A percentile compares a stretch with the other conserved stretches of the same genome.
These are phyloP conservation scores for Polylopha cassiicola DNA, from an alignment of 2,888 invertebrate species.

Conservation along the genomic window DNA sequence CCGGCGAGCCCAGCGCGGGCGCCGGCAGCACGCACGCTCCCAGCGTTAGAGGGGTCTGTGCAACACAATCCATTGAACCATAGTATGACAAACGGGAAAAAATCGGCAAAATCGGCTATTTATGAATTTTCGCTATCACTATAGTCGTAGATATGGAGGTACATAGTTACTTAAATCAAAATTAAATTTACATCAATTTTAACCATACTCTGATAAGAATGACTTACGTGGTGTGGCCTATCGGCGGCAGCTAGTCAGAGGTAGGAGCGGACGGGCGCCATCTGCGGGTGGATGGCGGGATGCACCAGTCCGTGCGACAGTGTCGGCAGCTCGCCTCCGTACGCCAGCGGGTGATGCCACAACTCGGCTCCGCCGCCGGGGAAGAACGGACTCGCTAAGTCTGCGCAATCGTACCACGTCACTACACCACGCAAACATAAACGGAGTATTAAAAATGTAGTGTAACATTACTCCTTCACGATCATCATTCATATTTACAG, in stretches of 20 bases:
- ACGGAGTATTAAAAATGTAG: constrained; percentile 14
- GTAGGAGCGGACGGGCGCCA: constrained; percentile 96
- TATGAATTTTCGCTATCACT: no score
- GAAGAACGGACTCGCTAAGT: constrained; percentile 97
- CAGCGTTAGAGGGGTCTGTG: constrained; percentile 72
- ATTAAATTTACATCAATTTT: neutral
- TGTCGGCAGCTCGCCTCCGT: constrained; percentile 89
- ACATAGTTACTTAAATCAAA: neutral
- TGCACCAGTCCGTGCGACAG: constrained; percentile 95
- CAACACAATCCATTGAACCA: constrained; percentile 11
- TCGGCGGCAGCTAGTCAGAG: constrained; percentile 97
- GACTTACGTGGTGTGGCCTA: constrained; percentile 82
- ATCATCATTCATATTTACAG: constrained; percentile 58
- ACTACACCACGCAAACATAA: constrained; percentile 29
- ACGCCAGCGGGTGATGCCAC: constrained; percentile 92
- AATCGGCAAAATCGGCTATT: no score
- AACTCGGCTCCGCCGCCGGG: constrained; percentile 91
- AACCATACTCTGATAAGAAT: neutral
- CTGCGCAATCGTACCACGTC: constrained; percentile 72
- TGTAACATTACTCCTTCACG: constrained; percentile 14
- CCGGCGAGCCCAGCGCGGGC: constrained; percentile 94
- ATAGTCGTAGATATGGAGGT: no score
- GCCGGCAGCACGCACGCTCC: constrained; percentile 93
- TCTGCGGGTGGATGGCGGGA: constrained; percentile 97
- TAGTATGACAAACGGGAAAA: neutral